phyloP scores from a whole-genome alignment of 2,113 vertebrate species.

The Psammodynastes pulverulentus region DNA sequence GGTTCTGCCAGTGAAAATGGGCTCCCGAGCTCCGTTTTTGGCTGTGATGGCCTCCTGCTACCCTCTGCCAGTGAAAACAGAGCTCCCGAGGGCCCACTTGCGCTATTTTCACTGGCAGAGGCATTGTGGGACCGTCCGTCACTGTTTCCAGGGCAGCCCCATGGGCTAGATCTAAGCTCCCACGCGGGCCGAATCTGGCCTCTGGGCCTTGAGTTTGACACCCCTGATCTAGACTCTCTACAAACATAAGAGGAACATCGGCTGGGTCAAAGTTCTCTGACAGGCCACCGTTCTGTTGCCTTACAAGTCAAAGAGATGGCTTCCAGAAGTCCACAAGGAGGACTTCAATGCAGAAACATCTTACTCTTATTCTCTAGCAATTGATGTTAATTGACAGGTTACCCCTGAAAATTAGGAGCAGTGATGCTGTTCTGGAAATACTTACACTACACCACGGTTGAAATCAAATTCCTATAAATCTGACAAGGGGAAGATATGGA shows the following conservation, averaged over 20 bases:
- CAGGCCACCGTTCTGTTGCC: background rate
- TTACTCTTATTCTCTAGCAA: background rate
- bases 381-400: background rate
- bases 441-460: background rate
- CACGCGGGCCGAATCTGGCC: too few relatives aligned
- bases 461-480: background rate
- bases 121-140: too few relatives aligned
- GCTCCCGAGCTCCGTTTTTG: too few relatives aligned
- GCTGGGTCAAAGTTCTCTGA: background rate
- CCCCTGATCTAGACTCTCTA: background rate
- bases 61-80: too few relatives aligned
- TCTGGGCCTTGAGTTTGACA: too few relatives aligned
- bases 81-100: too few relatives aligned
- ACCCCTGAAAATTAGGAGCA: background rate
- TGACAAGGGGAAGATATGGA: background rate
- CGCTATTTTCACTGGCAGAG: too few relatives aligned
- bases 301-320: background rate
- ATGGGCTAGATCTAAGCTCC: too few relatives aligned
- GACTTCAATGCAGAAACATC: background rate
- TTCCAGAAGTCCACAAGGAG: background rate
- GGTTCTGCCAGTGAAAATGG: too few relatives aligned
- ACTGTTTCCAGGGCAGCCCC: too few relatives aligned
- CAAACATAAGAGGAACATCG: background rate
- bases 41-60: too few relatives aligned
- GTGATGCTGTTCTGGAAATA: background rate